These are phyloP conservation scores for Camponotus pennsylvanicus DNA, from an alignment of 1,140 invertebrate genomes.

Conservation along the genomic window DNA sequence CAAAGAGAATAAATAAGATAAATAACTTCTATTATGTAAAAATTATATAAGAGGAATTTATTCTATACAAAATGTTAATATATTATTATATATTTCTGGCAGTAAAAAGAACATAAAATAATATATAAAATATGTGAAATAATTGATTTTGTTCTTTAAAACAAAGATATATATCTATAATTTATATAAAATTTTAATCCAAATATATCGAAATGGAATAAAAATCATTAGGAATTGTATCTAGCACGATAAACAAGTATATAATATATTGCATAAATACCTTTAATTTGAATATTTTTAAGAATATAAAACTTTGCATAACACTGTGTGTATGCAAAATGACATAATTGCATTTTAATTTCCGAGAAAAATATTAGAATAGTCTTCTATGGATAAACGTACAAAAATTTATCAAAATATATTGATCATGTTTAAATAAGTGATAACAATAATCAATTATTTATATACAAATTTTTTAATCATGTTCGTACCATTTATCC, in stretches of 20 bases:
- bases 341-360: conserved; percentile 23
- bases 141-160: conserved; percentile 16
- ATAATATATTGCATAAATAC: conserved; percentile 10
- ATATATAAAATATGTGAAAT: not conserved
- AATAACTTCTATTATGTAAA: not conserved
- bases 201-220: conserved; percentile 4
- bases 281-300: conserved; percentile 33
- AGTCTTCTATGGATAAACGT: not conserved
- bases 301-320: conserved; percentile 1
- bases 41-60: conserved; percentile 24
- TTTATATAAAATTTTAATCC: conserved; percentile 33
- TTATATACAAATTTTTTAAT: conserved; percentile 34
- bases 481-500: not conserved
- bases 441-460: conserved; percentile 40
- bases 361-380: not conserved
- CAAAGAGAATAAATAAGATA: conserved; percentile 27
- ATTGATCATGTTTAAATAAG: conserved; percentile 4
- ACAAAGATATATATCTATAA: conserved; percentile 18
- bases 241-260: conserved; percentile 15
- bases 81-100: conserved; percentile 35
- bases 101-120: not conserved
- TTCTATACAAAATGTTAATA: conserved; percentile 29
- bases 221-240: conserved; percentile 22
- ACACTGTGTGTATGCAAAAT: not conserved
- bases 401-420: conserved; percentile 23